These are phyloP conservation scores for Nemapogon koenigi DNA, from an alignment of 2,888 invertebrate genomes.

Conservation along the genomic window DNA sequence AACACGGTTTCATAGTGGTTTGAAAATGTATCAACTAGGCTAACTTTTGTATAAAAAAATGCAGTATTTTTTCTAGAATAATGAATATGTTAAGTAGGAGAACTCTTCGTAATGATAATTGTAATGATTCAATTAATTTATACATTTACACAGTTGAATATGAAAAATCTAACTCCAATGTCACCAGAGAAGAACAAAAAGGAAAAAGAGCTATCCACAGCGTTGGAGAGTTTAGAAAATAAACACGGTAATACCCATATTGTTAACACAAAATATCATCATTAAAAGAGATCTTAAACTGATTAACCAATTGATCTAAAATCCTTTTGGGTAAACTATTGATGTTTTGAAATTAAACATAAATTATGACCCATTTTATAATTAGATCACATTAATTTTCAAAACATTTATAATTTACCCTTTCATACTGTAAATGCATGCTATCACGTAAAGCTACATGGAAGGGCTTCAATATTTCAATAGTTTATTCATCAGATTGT, in stretches of 20 bases:
- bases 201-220: conserved; percentile 75
- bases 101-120: too few relatives aligned
- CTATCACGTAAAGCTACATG: conserved; percentile 31
- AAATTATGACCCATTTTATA: too few relatives aligned
- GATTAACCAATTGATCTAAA: background rate
- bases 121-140: too few relatives aligned
- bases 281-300: background rate
- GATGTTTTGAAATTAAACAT: conserved; percentile 47
- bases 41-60: too few relatives aligned
- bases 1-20: too few relatives aligned
- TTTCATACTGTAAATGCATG: conserved; percentile 63
- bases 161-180: conserved; percentile 65
- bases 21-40: too few relatives aligned
- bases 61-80: too few relatives aligned
- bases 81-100: too few relatives aligned
- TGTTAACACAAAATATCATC: conserved; percentile 36
- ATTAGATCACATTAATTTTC: too few relatives aligned
- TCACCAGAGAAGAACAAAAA: conserved; percentile 71
- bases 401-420: conserved; percentile 64
- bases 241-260: conserved; percentile 92
- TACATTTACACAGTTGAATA: conserved; percentile 53
- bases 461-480: conserved; percentile 62
- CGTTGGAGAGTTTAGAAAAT: conserved; percentile 80
- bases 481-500: conserved; percentile 75
- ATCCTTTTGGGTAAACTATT: conserved; percentile 60